phyloP scores from a whole-genome alignment of 37 sponge, comb jelly and placozoan species.

The Chondrosia reniformis region DNA sequence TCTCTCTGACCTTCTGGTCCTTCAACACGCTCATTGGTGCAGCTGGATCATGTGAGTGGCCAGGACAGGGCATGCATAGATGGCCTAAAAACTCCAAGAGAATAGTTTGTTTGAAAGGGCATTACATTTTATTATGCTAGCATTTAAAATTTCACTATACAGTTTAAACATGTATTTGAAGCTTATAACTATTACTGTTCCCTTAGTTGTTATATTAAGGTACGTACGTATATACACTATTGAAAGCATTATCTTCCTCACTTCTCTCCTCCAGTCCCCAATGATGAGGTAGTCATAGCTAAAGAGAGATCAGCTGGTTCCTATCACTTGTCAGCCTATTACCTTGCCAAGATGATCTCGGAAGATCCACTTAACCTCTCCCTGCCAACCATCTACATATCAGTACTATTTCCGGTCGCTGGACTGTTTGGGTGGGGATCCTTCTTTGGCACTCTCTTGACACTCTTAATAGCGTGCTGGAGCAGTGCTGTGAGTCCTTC shows the following conservation, averaged over 20 bases:
- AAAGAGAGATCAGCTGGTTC: conserved; percentile 65
- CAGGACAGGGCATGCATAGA: background rate
- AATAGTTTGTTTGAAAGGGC: no score
- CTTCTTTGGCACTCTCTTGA: conserved; percentile 44
- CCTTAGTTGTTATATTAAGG: no score
- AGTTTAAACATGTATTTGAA: no score
- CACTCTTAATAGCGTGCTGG: conserved; percentile 16
- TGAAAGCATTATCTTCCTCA: background rate
- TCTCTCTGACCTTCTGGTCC: conserved; percentile 41
- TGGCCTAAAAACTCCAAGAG: no score
- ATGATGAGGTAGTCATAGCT: conserved; percentile 35
- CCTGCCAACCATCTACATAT: conserved; percentile 36
- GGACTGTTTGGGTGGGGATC: conserved; percentile 36
- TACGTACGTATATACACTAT: no score
- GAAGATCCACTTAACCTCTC: conserved; percentile 61
- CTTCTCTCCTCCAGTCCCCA: conserved; percentile 30
- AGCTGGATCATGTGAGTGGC: conserved; percentile 3
- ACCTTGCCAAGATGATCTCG: conserved; percentile 65
- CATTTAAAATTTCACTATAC: no score
- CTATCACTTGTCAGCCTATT: conserved; percentile 76
- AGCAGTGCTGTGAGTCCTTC: background rate
- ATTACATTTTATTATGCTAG: no score
- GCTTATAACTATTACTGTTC: no score
- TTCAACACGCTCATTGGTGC: conserved; percentile 26
- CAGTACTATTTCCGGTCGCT: conserved; percentile 33